Evolutionary conservation across 2,113 vertebrate genomes (phyloP), one percentile per base, ranked within the genome.

Genomic region (Serilophus lunatus): DNA sequence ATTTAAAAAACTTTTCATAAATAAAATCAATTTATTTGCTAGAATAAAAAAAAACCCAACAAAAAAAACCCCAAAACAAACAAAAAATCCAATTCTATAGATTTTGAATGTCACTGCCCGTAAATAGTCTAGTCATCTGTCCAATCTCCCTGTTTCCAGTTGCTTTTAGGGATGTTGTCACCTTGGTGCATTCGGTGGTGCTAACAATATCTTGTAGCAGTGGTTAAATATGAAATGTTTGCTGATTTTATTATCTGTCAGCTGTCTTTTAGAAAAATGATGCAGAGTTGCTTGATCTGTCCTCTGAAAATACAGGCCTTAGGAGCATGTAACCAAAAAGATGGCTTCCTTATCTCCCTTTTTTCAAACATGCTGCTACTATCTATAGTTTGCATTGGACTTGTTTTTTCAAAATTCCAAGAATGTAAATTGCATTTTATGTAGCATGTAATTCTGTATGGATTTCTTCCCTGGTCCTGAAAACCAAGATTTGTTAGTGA

Each of bases 141-240:
- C 29, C 44, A 72, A 2, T 53, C 35, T 91, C 44, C 23, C 38
- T 47, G 36, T 68, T 92, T 85, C 65, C n/a, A 64, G 31, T 69
- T 65, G 36, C 29, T 82, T 82, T 57, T 87, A 44, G n/a, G 36
- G 38, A 14, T 84, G 25, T 70, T 0, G 0, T 42, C n/a, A n/a
- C n/a, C 31, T 63, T 51, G 33, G 54, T 12, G 16, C 23, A 14
- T 40, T 83, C 72, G 59, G 64, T 54, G 51, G 22, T 57, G 54
- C 50, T 88, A 86, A 63, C 65, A 53, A 25, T 56, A 61, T 77
- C 36, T 94, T 60, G 56, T 38, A 63, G 26, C 42, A 36, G 33
- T 86, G 31, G 42, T 51, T 95, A 49, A 70, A 84, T 64, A 56
- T 71, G 3, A 92, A 89, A 44, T 44, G 17, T 84, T 96, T 92